These are phyloP conservation scores for Tridacna crocea DNA, from an alignment of 2,888 invertebrate genomes.

Conservation along the genomic window DNA sequence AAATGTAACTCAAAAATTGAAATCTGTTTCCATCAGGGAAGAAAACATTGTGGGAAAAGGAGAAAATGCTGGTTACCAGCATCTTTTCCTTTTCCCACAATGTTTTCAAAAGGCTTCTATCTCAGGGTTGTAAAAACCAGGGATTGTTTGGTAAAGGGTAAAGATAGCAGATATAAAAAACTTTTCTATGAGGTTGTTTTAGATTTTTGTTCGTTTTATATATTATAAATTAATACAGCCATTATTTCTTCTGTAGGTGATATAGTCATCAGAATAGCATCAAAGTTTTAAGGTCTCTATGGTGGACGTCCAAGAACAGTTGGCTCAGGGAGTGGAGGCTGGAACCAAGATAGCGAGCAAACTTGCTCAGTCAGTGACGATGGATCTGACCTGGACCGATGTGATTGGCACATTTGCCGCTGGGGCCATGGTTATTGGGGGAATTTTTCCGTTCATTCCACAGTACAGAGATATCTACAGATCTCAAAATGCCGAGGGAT, in stretches of 20 bases:
- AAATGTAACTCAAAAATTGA: too few relatives aligned
- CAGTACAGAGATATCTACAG: slow-evolving; percentile 96
- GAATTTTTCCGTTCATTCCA: slow-evolving; percentile 97
- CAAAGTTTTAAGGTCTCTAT: slow-evolving; percentile 20
- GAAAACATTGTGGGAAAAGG: neutral
- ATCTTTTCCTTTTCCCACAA: neutral
- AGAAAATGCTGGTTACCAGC: neutral
- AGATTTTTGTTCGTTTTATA: neutral
- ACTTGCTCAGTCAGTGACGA: slow-evolving; percentile 8
- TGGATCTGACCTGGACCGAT: slow-evolving; percentile 64
- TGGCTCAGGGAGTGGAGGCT: slow-evolving; percentile 41
- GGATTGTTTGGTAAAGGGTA: too few relatives aligned
- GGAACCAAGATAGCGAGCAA: slow-evolving; percentile 2
- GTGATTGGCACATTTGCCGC: slow-evolving; percentile 73
- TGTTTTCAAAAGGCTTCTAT: neutral
- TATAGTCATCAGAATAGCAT: neutral
- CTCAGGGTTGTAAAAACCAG: too few relatives aligned
- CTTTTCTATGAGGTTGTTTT: too few relatives aligned
- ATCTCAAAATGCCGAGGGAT: slow-evolving; percentile 97
- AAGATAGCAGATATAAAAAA: too few relatives aligned
- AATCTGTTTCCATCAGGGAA: neutral
- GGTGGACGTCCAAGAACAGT: slow-evolving; percentile 49
- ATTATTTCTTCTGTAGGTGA: neutral
- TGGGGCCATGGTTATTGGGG: slow-evolving; percentile 95
- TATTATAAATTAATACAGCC: neutral